These are phyloP conservation scores for Scarus forsteni DNA, from an alignment of 2,797 vertebrate species.

Conservation along the genomic window DNA sequence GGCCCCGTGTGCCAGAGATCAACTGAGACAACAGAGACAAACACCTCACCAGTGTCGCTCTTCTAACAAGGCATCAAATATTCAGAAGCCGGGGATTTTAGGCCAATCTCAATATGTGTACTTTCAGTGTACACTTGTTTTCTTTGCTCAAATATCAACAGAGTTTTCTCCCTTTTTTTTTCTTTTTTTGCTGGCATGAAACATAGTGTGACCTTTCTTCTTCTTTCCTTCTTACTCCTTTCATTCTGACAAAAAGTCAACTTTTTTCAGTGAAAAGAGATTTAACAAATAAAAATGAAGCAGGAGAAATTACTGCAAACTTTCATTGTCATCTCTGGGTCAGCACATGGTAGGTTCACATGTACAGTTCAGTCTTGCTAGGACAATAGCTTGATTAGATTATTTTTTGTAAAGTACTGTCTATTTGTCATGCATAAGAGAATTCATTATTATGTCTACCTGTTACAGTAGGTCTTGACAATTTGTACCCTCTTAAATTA, in stretches of 20 bases:
- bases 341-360: too few species aligned
- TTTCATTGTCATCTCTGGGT: too few species aligned
- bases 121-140: slow-evolving; percentile 72
- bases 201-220: slow-evolving; percentile 1
- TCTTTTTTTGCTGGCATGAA: slow-evolving; percentile 28
- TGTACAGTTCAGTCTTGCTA: too few species aligned
- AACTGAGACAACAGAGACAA: slow-evolving; percentile 77
- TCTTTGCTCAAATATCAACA: slow-evolving; percentile 48
- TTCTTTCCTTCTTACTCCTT: slow-evolving; percentile 21
- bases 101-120: slow-evolving; percentile 66
- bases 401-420: too few species aligned
- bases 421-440: too few species aligned
- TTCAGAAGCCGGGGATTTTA: slow-evolving; percentile 69
- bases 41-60: slow-evolving; percentile 64
- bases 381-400: too few species aligned
- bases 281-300: too few species aligned
- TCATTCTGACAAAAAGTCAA: not conserved
- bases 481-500: too few species aligned
- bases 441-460: too few species aligned
- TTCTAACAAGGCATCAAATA: slow-evolving; percentile 76
- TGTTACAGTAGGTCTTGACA: too few species aligned
- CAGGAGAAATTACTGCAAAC: too few species aligned
- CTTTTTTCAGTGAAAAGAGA: too few species aligned
- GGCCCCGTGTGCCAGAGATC: slow-evolving; percentile 78
- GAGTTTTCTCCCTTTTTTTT: slow-evolving; percentile 11